phyloP scores from a whole-genome alignment of 2,113 vertebrate genomes.

The Mormyrus iriodes region DNA sequence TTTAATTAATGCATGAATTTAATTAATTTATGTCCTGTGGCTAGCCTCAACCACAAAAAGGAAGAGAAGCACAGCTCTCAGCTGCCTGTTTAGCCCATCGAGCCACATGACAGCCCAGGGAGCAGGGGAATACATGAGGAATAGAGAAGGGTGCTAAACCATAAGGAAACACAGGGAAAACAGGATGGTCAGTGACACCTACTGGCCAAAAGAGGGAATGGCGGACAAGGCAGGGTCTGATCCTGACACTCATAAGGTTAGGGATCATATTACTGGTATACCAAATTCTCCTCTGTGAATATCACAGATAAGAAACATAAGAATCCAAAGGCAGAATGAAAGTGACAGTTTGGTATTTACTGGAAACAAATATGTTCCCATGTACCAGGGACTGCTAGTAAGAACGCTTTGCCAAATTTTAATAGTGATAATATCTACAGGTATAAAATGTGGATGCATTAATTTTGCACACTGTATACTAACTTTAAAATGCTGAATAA shows the following conservation, averaged over 20 bases:
- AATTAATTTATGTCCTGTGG: neutral
- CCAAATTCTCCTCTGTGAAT: neutral
- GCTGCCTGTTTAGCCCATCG: neutral
- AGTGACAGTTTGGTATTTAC: neutral
- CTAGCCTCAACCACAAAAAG: neutral
- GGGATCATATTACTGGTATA: neutral
- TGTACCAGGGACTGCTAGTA: neutral
- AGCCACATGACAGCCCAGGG: neutral
- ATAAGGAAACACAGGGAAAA: neutral
- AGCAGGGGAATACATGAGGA: neutral
- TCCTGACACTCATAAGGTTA: neutral
- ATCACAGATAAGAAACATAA: neutral
- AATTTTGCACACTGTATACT: neutral
- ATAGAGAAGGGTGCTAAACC: neutral
- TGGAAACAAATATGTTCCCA: neutral
- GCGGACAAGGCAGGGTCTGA: neutral
- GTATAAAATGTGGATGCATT: neutral
- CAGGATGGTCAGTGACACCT: neutral
- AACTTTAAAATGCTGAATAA: neutral
- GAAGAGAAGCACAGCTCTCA: neutral
- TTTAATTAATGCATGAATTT: neutral
- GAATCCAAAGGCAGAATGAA: neutral
- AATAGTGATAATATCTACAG: neutral
- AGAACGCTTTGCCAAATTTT: neutral
- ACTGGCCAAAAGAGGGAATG: neutral